A percentile compares a stretch with the other conserved stretches of the same genome.
These are phyloP conservation scores for Telmatochromis sp. DNA, from an alignment of 2,113 vertebrate genomes.

Conservation along the genomic window DNA sequence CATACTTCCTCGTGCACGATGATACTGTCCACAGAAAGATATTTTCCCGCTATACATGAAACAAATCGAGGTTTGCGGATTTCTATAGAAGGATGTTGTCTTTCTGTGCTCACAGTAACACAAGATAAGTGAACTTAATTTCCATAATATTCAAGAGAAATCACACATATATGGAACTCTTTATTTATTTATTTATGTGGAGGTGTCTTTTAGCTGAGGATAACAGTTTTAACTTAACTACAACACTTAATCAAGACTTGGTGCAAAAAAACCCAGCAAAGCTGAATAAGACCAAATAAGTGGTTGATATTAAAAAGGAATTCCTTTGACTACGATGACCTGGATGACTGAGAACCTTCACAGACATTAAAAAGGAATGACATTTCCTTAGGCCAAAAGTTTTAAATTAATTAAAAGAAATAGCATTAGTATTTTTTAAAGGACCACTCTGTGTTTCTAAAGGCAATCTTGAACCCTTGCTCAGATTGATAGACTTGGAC, in stretches of 20 bases:
- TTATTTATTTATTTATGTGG: neutral
- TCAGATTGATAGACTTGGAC: neutral
- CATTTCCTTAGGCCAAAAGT: neutral
- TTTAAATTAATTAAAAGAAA: neutral
- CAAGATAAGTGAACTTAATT: neutral
- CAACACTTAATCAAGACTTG: neutral
- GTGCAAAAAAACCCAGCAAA: neutral
- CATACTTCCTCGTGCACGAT: neutral
- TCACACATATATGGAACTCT: neutral
- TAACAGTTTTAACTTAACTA: neutral
- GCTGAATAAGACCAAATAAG: neutral
- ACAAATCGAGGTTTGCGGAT: neutral
- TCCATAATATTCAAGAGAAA: neutral
- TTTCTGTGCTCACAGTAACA: neutral
- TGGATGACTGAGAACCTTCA: no score
- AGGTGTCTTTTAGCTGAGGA: neutral
- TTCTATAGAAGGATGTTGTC: neutral
- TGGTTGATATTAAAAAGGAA: neutral
- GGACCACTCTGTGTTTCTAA: neutral
- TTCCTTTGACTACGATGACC: no score
- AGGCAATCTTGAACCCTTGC: rapidly evolving
- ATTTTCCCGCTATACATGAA: neutral
- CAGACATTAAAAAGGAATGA: neutral
- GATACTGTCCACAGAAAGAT: neutral
- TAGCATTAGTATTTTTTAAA: neutral